phyloP scores from a whole-genome alignment of 2,888 invertebrate genomes.

The Cephus nigrinus region DNA sequence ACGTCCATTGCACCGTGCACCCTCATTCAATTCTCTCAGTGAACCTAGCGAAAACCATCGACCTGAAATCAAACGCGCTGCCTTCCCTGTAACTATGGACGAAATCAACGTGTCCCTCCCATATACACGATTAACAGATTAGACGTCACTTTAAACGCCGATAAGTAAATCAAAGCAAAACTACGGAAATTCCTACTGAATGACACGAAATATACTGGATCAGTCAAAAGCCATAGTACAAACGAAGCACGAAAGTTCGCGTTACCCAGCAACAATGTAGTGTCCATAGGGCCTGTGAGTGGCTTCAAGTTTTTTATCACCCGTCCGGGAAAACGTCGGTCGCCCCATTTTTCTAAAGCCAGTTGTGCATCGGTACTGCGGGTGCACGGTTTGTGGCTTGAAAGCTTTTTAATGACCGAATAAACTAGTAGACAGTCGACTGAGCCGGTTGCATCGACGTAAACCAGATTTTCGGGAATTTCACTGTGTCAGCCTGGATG shows the following conservation, averaged over 20 bases:
- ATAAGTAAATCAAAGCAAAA: not conserved
- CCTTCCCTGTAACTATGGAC: not conserved
- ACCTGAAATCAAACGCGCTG: not conserved
- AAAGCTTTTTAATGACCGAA: slow-evolving; percentile 50
- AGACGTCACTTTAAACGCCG: not conserved
- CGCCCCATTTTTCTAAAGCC: not conserved
- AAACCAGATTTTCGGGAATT: not conserved
- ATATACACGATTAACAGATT: not conserved
- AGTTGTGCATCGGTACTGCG: slow-evolving; percentile 25
- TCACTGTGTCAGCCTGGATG: not conserved
- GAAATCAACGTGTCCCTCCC: not conserved
- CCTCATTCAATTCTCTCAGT: not conserved
- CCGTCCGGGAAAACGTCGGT: not conserved
- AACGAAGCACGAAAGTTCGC: not conserved
- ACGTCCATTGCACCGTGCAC: not conserved
- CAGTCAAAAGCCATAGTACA: not conserved
- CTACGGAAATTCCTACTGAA: not conserved
- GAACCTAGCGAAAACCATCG: not conserved
- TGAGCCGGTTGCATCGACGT: not conserved
- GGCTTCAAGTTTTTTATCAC: not conserved
- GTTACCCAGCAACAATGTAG: not conserved
- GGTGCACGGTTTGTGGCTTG: slow-evolving; percentile 30
- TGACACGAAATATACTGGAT: not conserved
- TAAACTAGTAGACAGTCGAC: slow-evolving; percentile 29
- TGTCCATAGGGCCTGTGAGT: not conserved